Base-by-base conservation (phyloP, 2,113 vertebrate species). In the Butorides virescens region DNA sequence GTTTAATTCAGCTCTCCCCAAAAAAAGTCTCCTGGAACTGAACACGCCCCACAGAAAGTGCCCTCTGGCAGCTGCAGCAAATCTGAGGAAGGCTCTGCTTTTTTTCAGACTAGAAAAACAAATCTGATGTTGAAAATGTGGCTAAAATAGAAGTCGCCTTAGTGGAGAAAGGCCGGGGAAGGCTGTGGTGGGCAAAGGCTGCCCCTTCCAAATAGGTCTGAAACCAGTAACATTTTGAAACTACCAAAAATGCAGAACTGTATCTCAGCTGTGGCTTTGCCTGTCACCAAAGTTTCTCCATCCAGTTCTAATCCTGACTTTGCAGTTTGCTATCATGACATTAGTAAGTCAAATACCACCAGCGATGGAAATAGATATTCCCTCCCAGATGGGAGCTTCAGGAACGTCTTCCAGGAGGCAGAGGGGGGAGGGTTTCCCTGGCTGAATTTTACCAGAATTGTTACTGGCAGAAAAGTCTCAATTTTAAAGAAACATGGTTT, bases 281-380 rank as follows among this genome's bases (percentile, higher is more conserved):
- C 27, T 37, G 27, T 71, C 36, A 39, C 34, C 77, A 4, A 76
- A 79, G 37, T 66, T 19, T 26, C 53, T 70, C 13, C 19, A 66
- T 73, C 87, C 39, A 23, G 14, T 72, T 94, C 46, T 87, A 88
- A 92, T 88, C 63, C 34, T 88, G 87, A 89, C 67, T 90, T 92
- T 30, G 42, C 67, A 75, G 84, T 83, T 32, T 88, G 74, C 72
- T 83, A 4, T n/a, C 61, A 59, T 80, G 78, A 88, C 22, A 12
- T 93, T 88, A 85, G 61, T 63, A 93, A 96, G 58, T 88, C 82
- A 96, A 88, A 97, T 93, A 67, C 55, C 71, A 93, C 82, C 44
- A 62, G 42, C 6, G 46, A 63, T 76, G 59, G 81, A 96, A 93
- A 66, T 70, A 77, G 79, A 88, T 88, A 46, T 18, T 95, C 42